phyloP scores from a whole-genome alignment of 30 jellyfish, hydroid and myxozoan species.

The Cassiopea andromeda region DNA sequence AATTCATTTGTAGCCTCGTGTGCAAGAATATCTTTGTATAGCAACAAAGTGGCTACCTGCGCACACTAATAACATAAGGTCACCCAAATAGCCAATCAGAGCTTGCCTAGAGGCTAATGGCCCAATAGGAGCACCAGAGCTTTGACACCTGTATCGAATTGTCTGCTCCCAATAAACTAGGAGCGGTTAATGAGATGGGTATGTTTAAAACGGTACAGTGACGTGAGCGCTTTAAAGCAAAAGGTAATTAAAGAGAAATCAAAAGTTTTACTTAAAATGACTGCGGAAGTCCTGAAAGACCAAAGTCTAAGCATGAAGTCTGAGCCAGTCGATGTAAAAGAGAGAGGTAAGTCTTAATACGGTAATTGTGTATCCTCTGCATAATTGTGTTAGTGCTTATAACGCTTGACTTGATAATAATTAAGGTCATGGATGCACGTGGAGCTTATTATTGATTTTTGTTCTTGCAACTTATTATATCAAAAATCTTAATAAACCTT shows the following conservation, averaged over 20 bases:
- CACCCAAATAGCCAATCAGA: conserved; percentile 76
- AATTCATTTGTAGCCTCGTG: background rate
- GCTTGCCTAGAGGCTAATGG: conserved; percentile 34
- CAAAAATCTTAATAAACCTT: no score
- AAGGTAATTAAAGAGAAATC: background rate
- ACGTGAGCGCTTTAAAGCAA: conserved; percentile 58
- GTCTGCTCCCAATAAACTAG: conserved; percentile 62
- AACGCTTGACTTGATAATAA: conserved; percentile 72
- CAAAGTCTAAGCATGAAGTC: conserved; percentile 61
- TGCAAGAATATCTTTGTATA: conserved; percentile 8
- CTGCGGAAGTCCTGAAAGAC: conserved; percentile 65
- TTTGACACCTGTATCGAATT: conserved; percentile 72
- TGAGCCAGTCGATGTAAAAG: conserved; percentile 66
- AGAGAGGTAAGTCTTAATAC: conserved; percentile 47
- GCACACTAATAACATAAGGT: conserved; percentile 80
- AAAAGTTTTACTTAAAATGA: conserved; percentile 22
- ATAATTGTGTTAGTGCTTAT: conserved; percentile 62
- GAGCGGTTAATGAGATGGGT: conserved; percentile 61
- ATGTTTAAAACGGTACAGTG: conserved; percentile 42
- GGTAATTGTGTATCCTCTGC: conserved; percentile 46
- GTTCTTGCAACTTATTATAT: no score
- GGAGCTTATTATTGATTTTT: background rate
- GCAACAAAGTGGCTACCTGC: conserved; percentile 64
- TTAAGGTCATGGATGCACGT: conserved; percentile 77
- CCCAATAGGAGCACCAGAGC: conserved; percentile 84